A percentile compares a stretch with the other conserved stretches of the same genome.
These are phyloP conservation scores for Sebastes trivittatus DNA, from an alignment of 2,797 vertebrate genomes.

Conservation along the genomic window DNA sequence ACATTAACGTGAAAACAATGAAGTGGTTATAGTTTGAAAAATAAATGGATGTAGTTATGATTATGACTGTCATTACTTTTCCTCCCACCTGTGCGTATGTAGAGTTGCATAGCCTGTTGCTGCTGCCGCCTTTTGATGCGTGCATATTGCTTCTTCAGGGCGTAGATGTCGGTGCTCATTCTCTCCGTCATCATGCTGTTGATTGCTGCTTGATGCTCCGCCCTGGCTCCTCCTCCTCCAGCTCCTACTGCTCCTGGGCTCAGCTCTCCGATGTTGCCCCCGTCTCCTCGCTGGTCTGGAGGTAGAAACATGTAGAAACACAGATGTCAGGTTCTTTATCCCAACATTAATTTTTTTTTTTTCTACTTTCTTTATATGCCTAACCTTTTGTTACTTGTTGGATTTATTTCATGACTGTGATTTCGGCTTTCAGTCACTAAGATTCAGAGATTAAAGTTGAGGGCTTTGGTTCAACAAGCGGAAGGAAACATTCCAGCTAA, in stretches of 20 bases:
- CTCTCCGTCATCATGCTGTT: slow-evolving; percentile 99
- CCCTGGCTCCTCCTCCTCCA: slow-evolving; percentile 76
- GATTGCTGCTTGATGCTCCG: slow-evolving; percentile 93
- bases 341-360: not conserved
- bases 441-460: slow-evolving; percentile 1
- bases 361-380: not conserved
- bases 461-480: not conserved
- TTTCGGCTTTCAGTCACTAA: not conserved
- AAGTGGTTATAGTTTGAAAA: not conserved
- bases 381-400: not conserved
- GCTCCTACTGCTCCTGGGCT: slow-evolving; percentile 94
- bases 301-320: not conserved
- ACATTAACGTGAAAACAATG: not conserved
- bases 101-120: slow-evolving; percentile 93
- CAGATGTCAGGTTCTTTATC: not conserved
- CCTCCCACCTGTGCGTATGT: slow-evolving; percentile 90
- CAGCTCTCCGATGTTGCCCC: slow-evolving; percentile 92
- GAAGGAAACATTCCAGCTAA: not conserved
- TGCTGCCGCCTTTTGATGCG: slow-evolving; percentile 95
- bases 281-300: slow-evolving; percentile 87
- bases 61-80: not conserved
- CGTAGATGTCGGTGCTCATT: slow-evolving; percentile 96
- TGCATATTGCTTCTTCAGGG: slow-evolving; percentile 93
- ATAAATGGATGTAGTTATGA: not conserved
- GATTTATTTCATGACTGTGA: not conserved